Evolutionary conservation across 2,888 invertebrate genomes (phyloP).

Genomic region (Bombylius major): DNA sequence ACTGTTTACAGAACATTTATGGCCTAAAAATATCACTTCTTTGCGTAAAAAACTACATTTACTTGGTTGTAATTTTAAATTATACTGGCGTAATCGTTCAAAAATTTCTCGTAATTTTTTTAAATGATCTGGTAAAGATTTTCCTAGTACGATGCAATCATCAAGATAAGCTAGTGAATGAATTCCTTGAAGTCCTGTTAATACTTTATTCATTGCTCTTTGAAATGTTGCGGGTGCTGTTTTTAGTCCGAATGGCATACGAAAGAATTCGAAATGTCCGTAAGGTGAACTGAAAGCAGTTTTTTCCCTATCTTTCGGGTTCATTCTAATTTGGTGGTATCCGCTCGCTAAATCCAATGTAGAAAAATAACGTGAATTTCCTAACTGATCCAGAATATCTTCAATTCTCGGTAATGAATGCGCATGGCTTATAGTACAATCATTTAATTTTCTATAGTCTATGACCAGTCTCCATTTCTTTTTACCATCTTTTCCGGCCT

Average conservation of each 20-base stretch:
- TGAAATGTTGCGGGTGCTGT: no score
- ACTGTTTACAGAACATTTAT: slow-evolving; percentile 20
- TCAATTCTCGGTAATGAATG: slow-evolving; percentile 28
- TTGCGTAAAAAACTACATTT: slow-evolving; percentile 17
- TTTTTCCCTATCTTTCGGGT: slow-evolving; percentile 21
- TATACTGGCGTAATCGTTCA: slow-evolving; percentile 12
- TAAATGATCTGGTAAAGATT: slow-evolving; percentile 18
- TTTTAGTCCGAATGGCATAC: background rate
- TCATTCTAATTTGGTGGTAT: slow-evolving; percentile 28
- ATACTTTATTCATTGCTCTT: no score
- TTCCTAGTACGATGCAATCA: slow-evolving; percentile 22
- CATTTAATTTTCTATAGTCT: slow-evolving; percentile 29
- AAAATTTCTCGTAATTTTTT: slow-evolving; percentile 15
- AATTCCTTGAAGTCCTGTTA: background rate
- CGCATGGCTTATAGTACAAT: slow-evolving; percentile 25
- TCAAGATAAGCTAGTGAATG: slow-evolving; percentile 21
- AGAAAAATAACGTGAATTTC: slow-evolving; percentile 26
- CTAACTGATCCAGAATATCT: slow-evolving; percentile 28
- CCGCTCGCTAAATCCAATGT: slow-evolving; percentile 29
- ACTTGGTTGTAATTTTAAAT: slow-evolving; percentile 17
- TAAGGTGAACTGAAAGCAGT: slow-evolving; percentile 26
- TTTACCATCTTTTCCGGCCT: slow-evolving; percentile 15
- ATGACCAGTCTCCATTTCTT: slow-evolving; percentile 26
- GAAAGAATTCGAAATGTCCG: slow-evolving; percentile 26
- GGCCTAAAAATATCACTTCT: slow-evolving; percentile 15